These are phyloP conservation scores for Apogon hyalosoma DNA, from an alignment of 2,797 vertebrate species.

Conservation along the genomic window DNA sequence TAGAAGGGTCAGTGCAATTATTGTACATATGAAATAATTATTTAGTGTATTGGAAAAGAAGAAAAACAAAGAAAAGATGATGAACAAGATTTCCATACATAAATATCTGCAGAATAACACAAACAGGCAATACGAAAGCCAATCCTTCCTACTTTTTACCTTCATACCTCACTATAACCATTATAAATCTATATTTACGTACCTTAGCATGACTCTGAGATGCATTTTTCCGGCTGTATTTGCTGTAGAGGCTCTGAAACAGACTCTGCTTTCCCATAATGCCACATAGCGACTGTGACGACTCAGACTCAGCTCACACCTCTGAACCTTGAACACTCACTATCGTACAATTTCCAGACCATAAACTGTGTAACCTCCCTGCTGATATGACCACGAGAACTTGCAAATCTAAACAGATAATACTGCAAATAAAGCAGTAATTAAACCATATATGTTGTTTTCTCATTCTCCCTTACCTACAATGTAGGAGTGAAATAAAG, in stretches of 20 bases:
- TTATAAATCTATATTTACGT: constrained; percentile 39
- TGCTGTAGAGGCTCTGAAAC: constrained; percentile 64
- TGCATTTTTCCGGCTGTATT: constrained; percentile 51
- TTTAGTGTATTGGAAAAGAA: no score
- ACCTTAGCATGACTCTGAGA: constrained; percentile 61
- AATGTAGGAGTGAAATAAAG: neutral
- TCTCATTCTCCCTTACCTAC: constrained; percentile 3
- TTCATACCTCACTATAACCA: constrained; percentile 1
- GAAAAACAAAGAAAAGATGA: no score
- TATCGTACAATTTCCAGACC: constrained; percentile 34
- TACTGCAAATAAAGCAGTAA: constrained; percentile 9
- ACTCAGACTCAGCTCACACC: constrained; percentile 17
- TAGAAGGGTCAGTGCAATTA: no score
- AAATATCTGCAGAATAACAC: neutral
- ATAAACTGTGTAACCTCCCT: constrained; percentile 47
- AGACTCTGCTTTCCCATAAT: constrained; percentile 64
- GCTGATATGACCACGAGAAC: neutral
- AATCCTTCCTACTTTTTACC: neutral
- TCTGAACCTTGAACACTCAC: constrained; percentile 70
- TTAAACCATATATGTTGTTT: neutral
- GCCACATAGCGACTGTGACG: constrained; percentile 1
- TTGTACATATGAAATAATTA: no score
- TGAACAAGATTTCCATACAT: no score
- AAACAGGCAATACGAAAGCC: neutral
- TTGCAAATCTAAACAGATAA: constrained; percentile 2